Conservation (phyloP, 2,113 vertebrate genomes). For the Prietella phreatophila region DNA sequence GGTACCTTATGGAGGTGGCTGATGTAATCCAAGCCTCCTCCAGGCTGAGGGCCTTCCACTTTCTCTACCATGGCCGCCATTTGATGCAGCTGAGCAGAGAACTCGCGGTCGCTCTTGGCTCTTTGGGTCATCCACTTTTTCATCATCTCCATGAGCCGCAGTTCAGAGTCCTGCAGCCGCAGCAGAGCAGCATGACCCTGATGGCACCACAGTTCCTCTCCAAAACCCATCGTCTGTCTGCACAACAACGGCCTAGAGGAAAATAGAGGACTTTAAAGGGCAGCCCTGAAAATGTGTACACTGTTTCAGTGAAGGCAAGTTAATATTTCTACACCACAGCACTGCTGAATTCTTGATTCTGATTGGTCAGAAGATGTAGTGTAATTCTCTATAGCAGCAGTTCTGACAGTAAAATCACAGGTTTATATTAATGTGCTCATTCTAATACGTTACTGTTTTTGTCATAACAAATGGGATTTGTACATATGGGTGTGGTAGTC, state of each 20-base stretch:
- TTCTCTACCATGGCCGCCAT: slow-evolving; percentile 81
- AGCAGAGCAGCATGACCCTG: slow-evolving; percentile 83
- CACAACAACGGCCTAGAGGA: not conserved
- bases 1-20: slow-evolving; percentile 82
- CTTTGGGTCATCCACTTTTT: slow-evolving; percentile 94
- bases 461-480: not conserved
- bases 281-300: not conserved
- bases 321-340: not conserved
- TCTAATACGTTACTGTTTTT: not conserved
- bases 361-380: not conserved
- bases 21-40: slow-evolving; percentile 62
- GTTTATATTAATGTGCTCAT: not conserved
- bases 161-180: slow-evolving; percentile 86
- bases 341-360: not conserved
- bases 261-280: not conserved
- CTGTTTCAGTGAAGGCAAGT: not conserved
- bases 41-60: slow-evolving; percentile 74
- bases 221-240: slow-evolving; percentile 80
- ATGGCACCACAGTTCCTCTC: slow-evolving; percentile 81
- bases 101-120: slow-evolving; percentile 89
- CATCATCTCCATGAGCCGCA: slow-evolving; percentile 91
- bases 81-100: slow-evolving; percentile 85
- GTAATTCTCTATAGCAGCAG: not conserved
- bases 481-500: not conserved
- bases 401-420: not conserved